Base-by-base conservation (phyloP, 92 coral and sea anemone genomes). In the Porites lobata region DNA sequence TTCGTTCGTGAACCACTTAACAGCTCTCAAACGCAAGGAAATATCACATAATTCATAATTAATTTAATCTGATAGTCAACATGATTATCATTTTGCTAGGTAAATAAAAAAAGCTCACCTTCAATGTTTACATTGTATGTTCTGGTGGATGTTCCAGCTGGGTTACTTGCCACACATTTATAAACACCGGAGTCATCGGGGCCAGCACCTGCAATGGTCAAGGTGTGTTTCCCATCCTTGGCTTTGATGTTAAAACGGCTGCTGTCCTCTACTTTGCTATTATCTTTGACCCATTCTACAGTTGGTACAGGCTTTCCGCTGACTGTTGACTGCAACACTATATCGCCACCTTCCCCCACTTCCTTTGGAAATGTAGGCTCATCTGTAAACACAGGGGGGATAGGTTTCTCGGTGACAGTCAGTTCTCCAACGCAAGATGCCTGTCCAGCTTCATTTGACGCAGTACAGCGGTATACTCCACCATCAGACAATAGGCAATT, bases 271-370 rank as follows among this genome's bases (percentile, higher is more conserved):
- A 98, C 74, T 12, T 93, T 86, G 72, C 70, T 59, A 69, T 94
- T 92, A 82, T 95, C 96, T 80, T 98, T 98, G 72, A 93, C 92
- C 99, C 99, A 98, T 58, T 98, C 95, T 61, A 98, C 96, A 66
- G 90, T 88, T 62, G 99, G 99, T 57, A 86, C 79, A 66, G 99
- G 99, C 51, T 88, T 81, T 6, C 99, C 99, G 61, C 90, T 78
- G 43, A 96, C 94, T 50, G 85, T 86, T 50, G 96, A 98, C 83
- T 98, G 98, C 53, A 98, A 91, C 65, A 95, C 91, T 56, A 98
- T 91, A 87, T 96, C 93, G 22, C 98, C 98, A 32, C 96, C 98
- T 51, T 89, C 92, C 50, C 89, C 93, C 50, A 93, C 77, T 51
- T 88, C 90, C 63, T 87, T 84, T n/a, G 98, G 93, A 65, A 91